Evolutionary conservation across 2,113 vertebrate genomes (phyloP).

Genomic region (Chloebia gouldiae): DNA sequence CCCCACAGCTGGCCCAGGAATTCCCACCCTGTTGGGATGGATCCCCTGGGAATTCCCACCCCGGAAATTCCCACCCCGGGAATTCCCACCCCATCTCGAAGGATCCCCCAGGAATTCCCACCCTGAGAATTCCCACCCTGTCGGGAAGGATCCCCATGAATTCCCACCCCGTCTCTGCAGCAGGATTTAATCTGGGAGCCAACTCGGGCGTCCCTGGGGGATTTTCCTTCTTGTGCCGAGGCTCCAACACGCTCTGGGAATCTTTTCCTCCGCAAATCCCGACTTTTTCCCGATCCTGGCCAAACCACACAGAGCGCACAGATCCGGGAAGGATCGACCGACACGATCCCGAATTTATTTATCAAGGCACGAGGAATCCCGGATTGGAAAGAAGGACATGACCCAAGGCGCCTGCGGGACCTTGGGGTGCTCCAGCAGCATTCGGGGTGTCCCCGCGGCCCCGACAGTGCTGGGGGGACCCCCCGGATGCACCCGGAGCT

Average conservation of each 20-base stretch:
- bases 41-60: too few relatives aligned
- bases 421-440: accelerated
- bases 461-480: too few relatives aligned
- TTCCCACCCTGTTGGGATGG: too few relatives aligned
- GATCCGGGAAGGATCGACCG: background rate
- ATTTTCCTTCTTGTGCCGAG: background rate
- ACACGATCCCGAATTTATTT: conserved; percentile 64
- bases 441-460: too few relatives aligned
- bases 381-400: conserved; percentile 37
- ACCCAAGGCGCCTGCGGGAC: background rate
- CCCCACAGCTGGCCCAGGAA: too few relatives aligned
- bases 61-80: too few relatives aligned
- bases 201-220: accelerated
- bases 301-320: accelerated
- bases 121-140: too few relatives aligned
- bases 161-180: background rate
- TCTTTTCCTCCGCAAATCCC: background rate
- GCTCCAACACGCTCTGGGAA: background rate
- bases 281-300: accelerated
- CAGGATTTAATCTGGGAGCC: accelerated
- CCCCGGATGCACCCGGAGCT: background rate
- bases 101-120: too few relatives aligned
- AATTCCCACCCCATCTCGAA: background rate
- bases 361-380: conserved; percentile 38
- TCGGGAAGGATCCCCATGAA: background rate